These are phyloP conservation scores for Arbacia lixula DNA, from an alignment of 53 echinoderm and acorn worm species.

Conservation along the genomic window DNA sequence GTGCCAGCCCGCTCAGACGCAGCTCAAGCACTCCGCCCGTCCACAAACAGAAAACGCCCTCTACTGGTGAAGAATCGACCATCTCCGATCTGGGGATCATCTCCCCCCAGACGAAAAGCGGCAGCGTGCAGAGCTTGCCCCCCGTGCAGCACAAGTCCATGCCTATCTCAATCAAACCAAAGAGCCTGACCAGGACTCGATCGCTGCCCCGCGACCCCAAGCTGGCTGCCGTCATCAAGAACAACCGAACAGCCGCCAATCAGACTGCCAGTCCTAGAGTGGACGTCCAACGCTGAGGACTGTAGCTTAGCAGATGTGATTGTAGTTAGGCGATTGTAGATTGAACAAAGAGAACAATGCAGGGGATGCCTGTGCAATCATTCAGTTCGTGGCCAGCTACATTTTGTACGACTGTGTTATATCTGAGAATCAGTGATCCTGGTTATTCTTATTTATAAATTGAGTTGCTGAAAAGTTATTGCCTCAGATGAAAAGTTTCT, in stretches of 20 bases:
- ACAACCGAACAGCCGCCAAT: slow-evolving; percentile 28
- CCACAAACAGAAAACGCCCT: slow-evolving; percentile 3
- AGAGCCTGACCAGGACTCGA: slow-evolving; percentile 35
- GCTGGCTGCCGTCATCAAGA: slow-evolving; percentile 53
- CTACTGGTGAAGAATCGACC: slow-evolving; percentile 3
- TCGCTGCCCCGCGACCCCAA: slow-evolving; percentile 49
- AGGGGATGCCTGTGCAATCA: too few species aligned
- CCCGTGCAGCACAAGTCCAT: slow-evolving; percentile 73
- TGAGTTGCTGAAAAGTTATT: too few species aligned
- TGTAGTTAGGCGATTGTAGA: too few species aligned
- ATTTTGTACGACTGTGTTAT: too few species aligned
- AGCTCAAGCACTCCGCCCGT: slow-evolving; percentile 49
- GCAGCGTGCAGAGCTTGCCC: not conserved
- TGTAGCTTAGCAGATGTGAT: too few species aligned
- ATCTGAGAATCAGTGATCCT: too few species aligned
- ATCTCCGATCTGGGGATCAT: slow-evolving; percentile 22
- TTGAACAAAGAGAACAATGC: too few species aligned
- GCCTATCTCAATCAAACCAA: slow-evolving; percentile 79
- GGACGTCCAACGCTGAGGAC: slow-evolving; percentile 27
- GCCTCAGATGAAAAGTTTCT: too few species aligned
- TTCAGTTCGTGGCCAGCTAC: too few species aligned
- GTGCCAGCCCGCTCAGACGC: slow-evolving; percentile 16
- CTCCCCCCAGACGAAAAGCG: not conserved
- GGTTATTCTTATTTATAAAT: too few species aligned
- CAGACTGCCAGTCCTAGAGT: not conserved